phyloP scores from a whole-genome alignment of 2,888 invertebrate species.

The Drosophila quinaria region DNA sequence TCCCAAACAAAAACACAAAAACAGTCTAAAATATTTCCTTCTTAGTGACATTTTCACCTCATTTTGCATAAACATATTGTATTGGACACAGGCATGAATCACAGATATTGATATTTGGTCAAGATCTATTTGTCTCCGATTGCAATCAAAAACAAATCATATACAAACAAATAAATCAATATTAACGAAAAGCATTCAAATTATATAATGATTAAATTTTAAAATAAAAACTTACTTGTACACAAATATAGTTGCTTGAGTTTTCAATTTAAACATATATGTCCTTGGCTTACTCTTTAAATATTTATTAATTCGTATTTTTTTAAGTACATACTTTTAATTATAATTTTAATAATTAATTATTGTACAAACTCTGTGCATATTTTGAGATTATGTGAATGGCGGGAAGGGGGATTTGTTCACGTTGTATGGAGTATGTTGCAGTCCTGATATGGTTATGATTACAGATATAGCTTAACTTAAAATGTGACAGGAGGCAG shows the following conservation, averaged over 20 bases:
- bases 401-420: conserved; percentile 1
- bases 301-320: conserved; percentile 29
- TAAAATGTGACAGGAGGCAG: conserved; percentile 36
- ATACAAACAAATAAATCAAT: conserved; percentile 13
- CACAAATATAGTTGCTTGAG: conserved; percentile 31
- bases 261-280: not conserved
- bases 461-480: conserved; percentile 34
- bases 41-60: conserved; percentile 66
- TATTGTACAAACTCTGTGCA: conserved; percentile 28
- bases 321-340: conserved; percentile 8
- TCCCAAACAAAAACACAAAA: not conserved
- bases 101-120: conserved; percentile 24
- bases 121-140: conserved; percentile 36
- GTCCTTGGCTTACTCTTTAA: not conserved
- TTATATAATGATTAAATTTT: conserved; percentile 67
- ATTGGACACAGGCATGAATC: conserved; percentile 35
- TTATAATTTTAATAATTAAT: conserved; percentile 14
- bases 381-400: conserved; percentile 30
- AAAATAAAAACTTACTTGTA: conserved; percentile 72
- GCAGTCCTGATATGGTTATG: conserved; percentile 20
- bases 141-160: conserved; percentile 22
- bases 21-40: conserved; percentile 22
- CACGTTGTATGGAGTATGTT: conserved; percentile 13
- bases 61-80: conserved; percentile 59
- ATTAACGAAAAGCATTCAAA: conserved; percentile 56